Evolutionary conservation across 2,797 vertebrate species (phyloP).

Genomic region (Bradypus variegatus): DNA sequence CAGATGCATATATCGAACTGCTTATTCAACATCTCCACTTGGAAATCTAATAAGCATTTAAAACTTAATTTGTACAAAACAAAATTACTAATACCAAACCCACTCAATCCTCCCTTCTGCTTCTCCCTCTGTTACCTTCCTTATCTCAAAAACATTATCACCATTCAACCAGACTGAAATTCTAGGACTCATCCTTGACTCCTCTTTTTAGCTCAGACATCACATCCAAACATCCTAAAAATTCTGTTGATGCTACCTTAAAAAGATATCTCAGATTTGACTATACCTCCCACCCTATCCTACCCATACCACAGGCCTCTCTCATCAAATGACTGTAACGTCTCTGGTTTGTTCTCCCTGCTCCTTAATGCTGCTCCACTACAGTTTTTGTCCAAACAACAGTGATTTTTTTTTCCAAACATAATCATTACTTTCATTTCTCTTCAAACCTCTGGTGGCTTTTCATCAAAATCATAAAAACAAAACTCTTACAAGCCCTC

Average conservation of each 20-base stretch:
- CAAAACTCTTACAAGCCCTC: neutral
- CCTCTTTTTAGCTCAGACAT: neutral
- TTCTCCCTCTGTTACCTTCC: neutral
- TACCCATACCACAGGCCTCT: neutral
- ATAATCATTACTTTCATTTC: constrained; percentile 31
- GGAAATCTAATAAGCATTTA: neutral
- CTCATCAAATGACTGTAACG: neutral
- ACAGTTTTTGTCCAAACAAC: neutral
- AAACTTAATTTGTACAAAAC: neutral
- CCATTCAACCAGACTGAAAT: neutral
- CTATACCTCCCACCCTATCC: neutral
- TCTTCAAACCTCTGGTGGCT: neutral
- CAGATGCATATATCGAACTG: neutral
- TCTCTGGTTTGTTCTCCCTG: neutral
- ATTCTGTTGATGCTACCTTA: neutral
- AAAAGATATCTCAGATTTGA: neutral
- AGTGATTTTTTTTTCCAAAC: neutral
- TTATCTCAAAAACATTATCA: neutral
- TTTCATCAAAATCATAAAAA: constrained; percentile 3
- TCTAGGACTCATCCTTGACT: neutral
- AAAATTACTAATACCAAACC: neutral
- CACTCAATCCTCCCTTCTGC: neutral
- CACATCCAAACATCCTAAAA: neutral
- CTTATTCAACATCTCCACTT: neutral
- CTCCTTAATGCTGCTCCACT: neutral